Conservation (phyloP, 2,113 vertebrate species). For the Oxygymnocypris stewartii region DNA sequence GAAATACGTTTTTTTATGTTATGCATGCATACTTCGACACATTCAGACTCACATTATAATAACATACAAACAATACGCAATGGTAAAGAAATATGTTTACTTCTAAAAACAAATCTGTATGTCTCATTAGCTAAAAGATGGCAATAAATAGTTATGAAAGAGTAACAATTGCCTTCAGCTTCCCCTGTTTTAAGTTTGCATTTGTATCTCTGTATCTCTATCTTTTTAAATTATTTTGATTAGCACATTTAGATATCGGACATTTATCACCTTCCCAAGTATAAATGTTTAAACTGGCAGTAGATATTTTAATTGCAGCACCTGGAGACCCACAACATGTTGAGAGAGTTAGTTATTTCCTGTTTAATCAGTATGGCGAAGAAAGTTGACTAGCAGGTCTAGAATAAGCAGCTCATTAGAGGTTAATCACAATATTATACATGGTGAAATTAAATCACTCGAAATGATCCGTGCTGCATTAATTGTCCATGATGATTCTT, state of each 20-base stretch:
- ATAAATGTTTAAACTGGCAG: neutral
- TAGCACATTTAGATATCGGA: neutral
- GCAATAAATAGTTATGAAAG: too few species aligned
- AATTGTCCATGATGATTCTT: slow-evolving; percentile 79
- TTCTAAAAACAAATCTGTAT: neutral
- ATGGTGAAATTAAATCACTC: slow-evolving; percentile 5
- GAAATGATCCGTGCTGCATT: slow-evolving; percentile 63
- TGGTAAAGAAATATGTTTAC: neutral
- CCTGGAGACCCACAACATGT: neutral
- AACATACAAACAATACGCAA: neutral
- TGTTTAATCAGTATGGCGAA: neutral
- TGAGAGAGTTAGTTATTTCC: too few species aligned
- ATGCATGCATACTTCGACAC: too few species aligned
- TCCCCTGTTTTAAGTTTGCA: neutral
- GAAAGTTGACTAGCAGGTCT: slow-evolving; percentile 14
- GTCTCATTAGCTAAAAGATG: neutral
- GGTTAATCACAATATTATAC: neutral
- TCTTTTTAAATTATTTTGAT: neutral
- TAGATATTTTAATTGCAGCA: neutral
- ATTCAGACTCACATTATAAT: too few species aligned
- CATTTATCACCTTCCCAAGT: neutral
- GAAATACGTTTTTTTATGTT: too few species aligned
- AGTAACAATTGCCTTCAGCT: neutral
- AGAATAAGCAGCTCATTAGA: slow-evolving; percentile 23
- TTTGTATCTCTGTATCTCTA: too few species aligned